Base-by-base conservation (phyloP, 2,113 vertebrate species). In the Oncorhynchus mykiss region DNA sequence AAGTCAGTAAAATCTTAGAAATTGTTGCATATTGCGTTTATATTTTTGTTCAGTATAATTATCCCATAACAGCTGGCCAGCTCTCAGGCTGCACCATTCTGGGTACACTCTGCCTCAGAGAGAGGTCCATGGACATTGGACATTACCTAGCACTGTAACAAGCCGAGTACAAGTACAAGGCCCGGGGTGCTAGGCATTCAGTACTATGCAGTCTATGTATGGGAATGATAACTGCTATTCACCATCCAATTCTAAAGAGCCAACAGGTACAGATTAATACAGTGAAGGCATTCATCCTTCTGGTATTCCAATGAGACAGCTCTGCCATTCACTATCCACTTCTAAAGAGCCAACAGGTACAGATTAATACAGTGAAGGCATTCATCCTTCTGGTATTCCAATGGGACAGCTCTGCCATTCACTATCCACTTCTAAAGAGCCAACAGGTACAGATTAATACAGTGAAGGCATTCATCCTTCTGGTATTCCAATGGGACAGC, bases 1-100 rank as follows among this genome's bases (percentile, higher is more conserved):
- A 77, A 74, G 2, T 8, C 39, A 45, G 39, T 45, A 11, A 45
- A 45, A 45, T 45, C 39, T 9, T 45, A 2, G 9, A 45, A 11
- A 45, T 45, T 11, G 39, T 45, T 45, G 39, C 39, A 45, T 45
- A 8, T 45, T 80, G 74, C 71, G 75, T 83, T 85, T 39, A 79
- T 78, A 87, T 83, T 57, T 45, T 45, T 8, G 34, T 39, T 39
- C 34, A 39, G 34, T 39, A 39, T 39, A 39, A 39, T 39, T 39
- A 39, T 9, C 2, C 80, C 74, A 78, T 73, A 78, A 27, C 72
- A 54, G 80, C 67, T 79, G 70, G 20, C 72, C 75, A 66, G 75
- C 76, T 51, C 68, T 67, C 49, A 74, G 78, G 45, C 68, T 65
- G 34, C 49, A 74, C 70, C 71, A 80, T 29, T 22, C 7, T 66